Base-by-base conservation (phyloP, 2,888 invertebrate genomes). In the Diplolepis rosae region DNA sequence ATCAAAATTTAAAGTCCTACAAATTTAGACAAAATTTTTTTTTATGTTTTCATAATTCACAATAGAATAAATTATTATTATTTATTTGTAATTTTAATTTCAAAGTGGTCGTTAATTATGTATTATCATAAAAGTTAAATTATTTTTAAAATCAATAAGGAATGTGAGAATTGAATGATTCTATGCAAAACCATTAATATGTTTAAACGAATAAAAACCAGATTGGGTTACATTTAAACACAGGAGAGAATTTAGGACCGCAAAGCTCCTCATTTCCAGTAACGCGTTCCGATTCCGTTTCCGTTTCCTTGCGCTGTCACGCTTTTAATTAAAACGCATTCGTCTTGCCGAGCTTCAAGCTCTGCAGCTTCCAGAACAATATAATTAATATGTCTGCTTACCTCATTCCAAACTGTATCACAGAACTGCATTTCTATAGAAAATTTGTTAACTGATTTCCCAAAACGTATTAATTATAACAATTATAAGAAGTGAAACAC, bases 281-380 rank as follows among this genome's bases (percentile, higher is more conserved):
- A 52, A 52, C 52, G 52, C 15, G 11, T 50, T 24, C 22, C 50
- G 50, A 6, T 52, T 30, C 30, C 52, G 52, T 28, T 52, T 52
- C 27, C 28, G 30, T 28, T 52, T 52, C 52, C 52, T 52, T 30
- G 15, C 30, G n/a, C 13, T 52, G 52, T 52, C 52, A n/a, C 30
- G 30, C 28, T 52, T 52, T 52, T 52, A 52, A 52, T 52, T 52
- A 52, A 52, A 52, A 7, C 28, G 11, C 52, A 52, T 52, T 52
- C 28, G 52, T 52, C 30, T 52, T 52, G 52, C 15, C 13, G 28
- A 30, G 52, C 28, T n/a, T 28, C 52, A 52, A 52, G 28, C 52
- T 7, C 28, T 22, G 9, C 50, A 52, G 30, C 52, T 52, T 52
- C 52, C 52, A 1, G 52, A 52, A 52, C n/a, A 52, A n/a, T n/a